Base-by-base conservation (phyloP, 2,797 vertebrate species). In the Margarornis squamiger region DNA sequence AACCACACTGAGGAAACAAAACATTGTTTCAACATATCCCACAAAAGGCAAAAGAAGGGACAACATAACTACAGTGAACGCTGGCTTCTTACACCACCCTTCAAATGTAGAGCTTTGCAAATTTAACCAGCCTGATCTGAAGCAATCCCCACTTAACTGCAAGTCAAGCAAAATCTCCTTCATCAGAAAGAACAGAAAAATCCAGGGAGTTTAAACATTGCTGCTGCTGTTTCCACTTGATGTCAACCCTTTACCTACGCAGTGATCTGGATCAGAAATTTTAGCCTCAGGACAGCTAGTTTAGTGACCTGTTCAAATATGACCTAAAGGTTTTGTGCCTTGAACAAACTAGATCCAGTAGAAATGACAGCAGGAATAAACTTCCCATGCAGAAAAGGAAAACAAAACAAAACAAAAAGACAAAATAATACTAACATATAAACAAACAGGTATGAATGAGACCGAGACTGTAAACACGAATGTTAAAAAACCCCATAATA, bases 181-280 rank as follows among this genome's bases (percentile, higher is more conserved):
- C 20, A 68, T 74, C 30, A 54, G 38, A 86, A 92, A 58, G 46
- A 92, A 83, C 79, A 86, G 23, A 43, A 93, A 94, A 93, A 79
- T 17, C 4, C 72, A 78, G 6, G 4, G 21, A 68, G 14, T 77
- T 80, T 62, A 91, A 94, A 83, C 2, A 43, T 4, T 65, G 52
- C 12, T 86, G 63, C 66, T 79, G 32, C 27, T 46, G 8, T 65
- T 93, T 95, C 24, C 43, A 41, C 20, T 77, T 86, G n/a, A 54
- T 90, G 45, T 30, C 70, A 71, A 46, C 22, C 36, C 24, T 66
- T 90, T 65, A 71, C 27, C 75, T 88, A 72, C 0, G 1, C 39
- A 88, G 55, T 7, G 30, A 46, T 87, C 57, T 80, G 57, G 49
- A 89, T 80, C 36, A 95, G 63, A 94, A 87, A 74, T 39, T 74